These are phyloP conservation scores for Semibalanus balanoides DNA, from an alignment of 1,140 invertebrate species.

Conservation along the genomic window DNA sequence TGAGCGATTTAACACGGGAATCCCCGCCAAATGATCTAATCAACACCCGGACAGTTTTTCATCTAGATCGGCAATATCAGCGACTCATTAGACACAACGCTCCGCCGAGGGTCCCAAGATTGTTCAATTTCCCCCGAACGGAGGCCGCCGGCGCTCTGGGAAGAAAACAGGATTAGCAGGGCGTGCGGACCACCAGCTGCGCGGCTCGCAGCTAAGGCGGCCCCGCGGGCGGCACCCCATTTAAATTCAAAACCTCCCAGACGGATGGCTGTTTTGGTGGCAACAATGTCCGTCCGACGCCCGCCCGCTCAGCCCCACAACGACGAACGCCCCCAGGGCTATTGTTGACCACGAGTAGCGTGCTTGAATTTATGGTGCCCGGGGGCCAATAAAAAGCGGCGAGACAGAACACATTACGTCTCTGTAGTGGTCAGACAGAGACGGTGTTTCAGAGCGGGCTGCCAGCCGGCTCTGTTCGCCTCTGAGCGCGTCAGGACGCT, in stretches of 20 bases:
- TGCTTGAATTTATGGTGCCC: not conserved
- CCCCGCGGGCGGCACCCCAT: no score
- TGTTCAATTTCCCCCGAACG: not conserved
- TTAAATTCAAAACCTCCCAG: not conserved
- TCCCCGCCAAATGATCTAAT: not conserved
- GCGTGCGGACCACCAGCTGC: not conserved
- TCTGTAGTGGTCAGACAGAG: not conserved
- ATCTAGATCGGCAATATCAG: not conserved
- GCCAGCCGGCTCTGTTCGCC: no score
- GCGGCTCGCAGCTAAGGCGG: not conserved
- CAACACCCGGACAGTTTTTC: not conserved
- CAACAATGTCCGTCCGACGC: not conserved
- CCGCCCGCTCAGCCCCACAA: no score
- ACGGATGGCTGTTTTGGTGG: not conserved
- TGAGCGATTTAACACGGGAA: not conserved
- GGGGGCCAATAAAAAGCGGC: not conserved
- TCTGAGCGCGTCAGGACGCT: no score
- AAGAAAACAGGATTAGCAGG: not conserved
- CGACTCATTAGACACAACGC: not conserved
- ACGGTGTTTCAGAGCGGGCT: not conserved
- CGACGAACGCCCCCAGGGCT: no score
- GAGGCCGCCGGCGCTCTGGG: not conserved
- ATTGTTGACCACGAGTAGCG: not conserved
- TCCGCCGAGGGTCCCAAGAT: not conserved
- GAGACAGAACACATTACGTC: not conserved